A percentile compares a stretch with the other conserved stretches of the same genome.
These are phyloP conservation scores for Chrysina gloriosa DNA, from an alignment of 2,888 invertebrate species.

Conservation along the genomic window DNA sequence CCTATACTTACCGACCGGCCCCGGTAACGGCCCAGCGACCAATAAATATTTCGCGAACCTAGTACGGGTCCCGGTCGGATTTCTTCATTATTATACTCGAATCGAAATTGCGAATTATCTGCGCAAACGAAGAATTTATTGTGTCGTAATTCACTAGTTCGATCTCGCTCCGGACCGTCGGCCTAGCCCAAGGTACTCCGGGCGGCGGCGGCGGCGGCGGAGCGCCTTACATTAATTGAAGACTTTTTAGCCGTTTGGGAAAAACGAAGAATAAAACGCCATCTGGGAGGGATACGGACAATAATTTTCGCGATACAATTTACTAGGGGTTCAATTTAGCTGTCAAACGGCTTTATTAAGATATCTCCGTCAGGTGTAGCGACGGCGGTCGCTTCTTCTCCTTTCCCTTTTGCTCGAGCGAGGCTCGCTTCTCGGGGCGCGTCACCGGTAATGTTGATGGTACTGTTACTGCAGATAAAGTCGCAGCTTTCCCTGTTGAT, in stretches of 20 bases:
- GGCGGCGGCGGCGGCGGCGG: slow-evolving; percentile 1
- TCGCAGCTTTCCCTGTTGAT: no score
- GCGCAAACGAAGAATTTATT: slow-evolving; percentile 44
- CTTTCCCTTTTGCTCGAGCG: neutral
- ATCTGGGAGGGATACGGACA: slow-evolving; percentile 29
- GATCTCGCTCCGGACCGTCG: slow-evolving; percentile 9
- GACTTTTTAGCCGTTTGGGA: slow-evolving; percentile 33
- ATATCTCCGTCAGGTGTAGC: slow-evolving; percentile 47
- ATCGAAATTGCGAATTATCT: slow-evolving; percentile 43
- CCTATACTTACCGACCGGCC: slow-evolving; percentile 32
- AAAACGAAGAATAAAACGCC: slow-evolving; percentile 1
- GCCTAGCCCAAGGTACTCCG: neutral
- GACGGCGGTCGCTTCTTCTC: neutral
- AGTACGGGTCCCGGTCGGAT: neutral
- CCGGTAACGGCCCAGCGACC: slow-evolving; percentile 19
- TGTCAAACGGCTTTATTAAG: slow-evolving; percentile 49
- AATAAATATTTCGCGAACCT: slow-evolving; percentile 19
- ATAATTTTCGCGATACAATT: slow-evolving; percentile 42
- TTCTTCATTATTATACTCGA: slow-evolving; percentile 35
- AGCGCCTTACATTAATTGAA: slow-evolving; percentile 34
- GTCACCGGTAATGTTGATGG: no score
- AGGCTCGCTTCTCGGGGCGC: no score
- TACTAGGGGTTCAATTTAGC: slow-evolving; percentile 46
- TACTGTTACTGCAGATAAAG: no score
- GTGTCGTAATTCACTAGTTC: slow-evolving; percentile 39